phyloP scores from a whole-genome alignment of 2,113 vertebrate genomes.

The Poeciliopsis retropinna region DNA sequence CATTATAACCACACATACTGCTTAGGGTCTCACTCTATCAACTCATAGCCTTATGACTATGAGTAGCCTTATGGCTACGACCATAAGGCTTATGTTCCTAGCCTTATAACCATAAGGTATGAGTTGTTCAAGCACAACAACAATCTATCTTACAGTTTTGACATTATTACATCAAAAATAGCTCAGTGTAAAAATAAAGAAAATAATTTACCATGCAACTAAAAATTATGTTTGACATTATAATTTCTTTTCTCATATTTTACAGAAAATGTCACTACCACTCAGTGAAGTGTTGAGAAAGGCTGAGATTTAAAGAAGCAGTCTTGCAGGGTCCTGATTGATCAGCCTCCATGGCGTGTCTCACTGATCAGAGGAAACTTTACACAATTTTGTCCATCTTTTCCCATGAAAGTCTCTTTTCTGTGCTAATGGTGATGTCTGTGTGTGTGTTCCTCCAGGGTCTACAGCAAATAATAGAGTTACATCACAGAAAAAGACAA shows the following conservation, averaged over 20 bases:
- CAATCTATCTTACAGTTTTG: slow-evolving; percentile 67
- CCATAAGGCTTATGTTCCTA: no score
- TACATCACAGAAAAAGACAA: slow-evolving; percentile 4
- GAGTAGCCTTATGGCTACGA: slow-evolving; percentile 3
- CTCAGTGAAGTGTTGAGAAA: slow-evolving; percentile 13
- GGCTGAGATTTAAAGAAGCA: slow-evolving; percentile 8
- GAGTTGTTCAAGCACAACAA: slow-evolving; percentile 42
- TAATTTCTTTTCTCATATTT: slow-evolving; percentile 20
- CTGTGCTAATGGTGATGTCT: slow-evolving; percentile 16
- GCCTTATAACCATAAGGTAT: no score
- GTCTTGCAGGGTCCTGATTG: slow-evolving; percentile 30
- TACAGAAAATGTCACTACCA: slow-evolving; percentile 20
- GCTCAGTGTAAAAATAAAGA: slow-evolving; percentile 39
- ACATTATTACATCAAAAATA: slow-evolving; percentile 65
- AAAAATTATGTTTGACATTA: slow-evolving; percentile 40
- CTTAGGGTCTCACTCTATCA: slow-evolving; percentile 16
- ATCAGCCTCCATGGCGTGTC: slow-evolving; percentile 43
- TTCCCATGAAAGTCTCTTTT: not conserved
- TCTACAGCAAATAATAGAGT: slow-evolving; percentile 24
- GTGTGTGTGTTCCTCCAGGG: not conserved
- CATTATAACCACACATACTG: slow-evolving; percentile 27
- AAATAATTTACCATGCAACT: slow-evolving; percentile 75
- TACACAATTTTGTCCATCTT: slow-evolving; percentile 20
- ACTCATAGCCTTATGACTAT: slow-evolving; percentile 49
- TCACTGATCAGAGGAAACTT: slow-evolving; percentile 42